phyloP scores from a whole-genome alignment of 2,113 vertebrate genomes.

The Saccopteryx leptura region DNA sequence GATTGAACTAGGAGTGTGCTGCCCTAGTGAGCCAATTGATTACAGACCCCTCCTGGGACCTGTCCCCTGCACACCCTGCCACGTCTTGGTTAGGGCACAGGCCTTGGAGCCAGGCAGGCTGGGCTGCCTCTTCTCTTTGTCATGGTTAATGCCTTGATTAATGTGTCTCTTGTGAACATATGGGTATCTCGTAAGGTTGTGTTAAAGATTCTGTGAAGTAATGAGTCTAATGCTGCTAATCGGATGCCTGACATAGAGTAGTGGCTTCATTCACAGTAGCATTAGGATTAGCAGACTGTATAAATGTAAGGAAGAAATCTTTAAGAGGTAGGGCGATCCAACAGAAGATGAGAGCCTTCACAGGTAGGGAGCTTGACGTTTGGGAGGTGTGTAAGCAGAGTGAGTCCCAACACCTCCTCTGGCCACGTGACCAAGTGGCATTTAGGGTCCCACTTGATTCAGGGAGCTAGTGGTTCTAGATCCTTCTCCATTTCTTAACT shows the following conservation, averaged over 20 bases:
- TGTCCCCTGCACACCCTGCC: neutral
- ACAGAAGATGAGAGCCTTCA: neutral
- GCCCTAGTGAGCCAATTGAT: neutral
- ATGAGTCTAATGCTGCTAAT: rapidly evolving
- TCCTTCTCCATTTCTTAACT: conserved; percentile 62
- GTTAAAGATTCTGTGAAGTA: neutral
- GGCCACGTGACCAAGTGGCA: neutral
- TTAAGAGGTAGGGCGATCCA: neutral
- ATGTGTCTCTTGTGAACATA: rapidly evolving
- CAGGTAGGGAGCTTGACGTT: neutral
- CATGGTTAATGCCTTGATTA: neutral
- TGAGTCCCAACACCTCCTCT: neutral
- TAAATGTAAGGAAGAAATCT: neutral
- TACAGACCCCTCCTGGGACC: neutral
- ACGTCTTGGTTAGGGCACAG: neutral
- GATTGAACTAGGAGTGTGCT: neutral
- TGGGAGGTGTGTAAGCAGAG: neutral
- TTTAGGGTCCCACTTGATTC: neutral
- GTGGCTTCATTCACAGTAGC: neutral
- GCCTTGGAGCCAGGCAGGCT: neutral
- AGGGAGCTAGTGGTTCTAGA: neutral
- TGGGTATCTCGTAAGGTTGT: neutral
- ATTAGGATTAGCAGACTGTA: neutral
- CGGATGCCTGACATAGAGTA: neutral
- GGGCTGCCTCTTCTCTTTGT: neutral